Base-by-base conservation (phyloP, 2,888 invertebrate species). In the Halocaridina rubra region DNA sequence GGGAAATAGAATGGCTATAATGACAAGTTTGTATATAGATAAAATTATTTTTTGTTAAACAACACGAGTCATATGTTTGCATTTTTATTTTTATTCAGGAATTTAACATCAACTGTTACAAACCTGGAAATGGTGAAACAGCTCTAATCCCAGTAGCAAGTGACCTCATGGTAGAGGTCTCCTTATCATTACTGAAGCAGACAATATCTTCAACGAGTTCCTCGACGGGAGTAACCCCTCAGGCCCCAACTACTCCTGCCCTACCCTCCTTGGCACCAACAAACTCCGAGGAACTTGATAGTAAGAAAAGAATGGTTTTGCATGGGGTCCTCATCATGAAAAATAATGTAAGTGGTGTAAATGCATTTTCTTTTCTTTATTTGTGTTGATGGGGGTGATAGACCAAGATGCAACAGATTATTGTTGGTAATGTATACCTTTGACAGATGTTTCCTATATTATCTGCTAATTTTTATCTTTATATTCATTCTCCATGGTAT, bases 71-170 rank as follows among this genome's bases (percentile, higher is more conserved):
- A n/a, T n/a, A n/a, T n/a, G n/a, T n/a, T n/a, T n/a, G 29, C 27
- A 69, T 16, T 2, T 39, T 80, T 72, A 32, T 71, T 33, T 53
- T 33, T 85, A 10, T 80, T 89, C 94, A 97, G 90, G 97, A 97
- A 90, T 97, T 96, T 90, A 96, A 95, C 88, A 93, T 97, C 46
- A 95, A 95, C 89, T 98, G 98, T 90, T 98, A 94, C 90, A 98
- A 96, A 94, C 99, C 99, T 29, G 99, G 98, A 0, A 99, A 99
- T 92, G 99, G 99, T 0, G 99, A 99, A 92, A 98, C 98, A 0
- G 96, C 96, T 89, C 92, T 94, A 29, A 97, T 99, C 84, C 94
- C 93, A 39, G 97, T 97, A 0, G 95, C 95, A 1, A 94, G 96
- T 2, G 95, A 95, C 91, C 96, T 98, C 88, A 96, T 97, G 0